Percentiles rank a stretch among this genome's conserved stretches.
These are phyloP conservation scores for Synergus japonicus DNA, from an alignment of 2,888 invertebrate genomes.

Conservation along the genomic window DNA sequence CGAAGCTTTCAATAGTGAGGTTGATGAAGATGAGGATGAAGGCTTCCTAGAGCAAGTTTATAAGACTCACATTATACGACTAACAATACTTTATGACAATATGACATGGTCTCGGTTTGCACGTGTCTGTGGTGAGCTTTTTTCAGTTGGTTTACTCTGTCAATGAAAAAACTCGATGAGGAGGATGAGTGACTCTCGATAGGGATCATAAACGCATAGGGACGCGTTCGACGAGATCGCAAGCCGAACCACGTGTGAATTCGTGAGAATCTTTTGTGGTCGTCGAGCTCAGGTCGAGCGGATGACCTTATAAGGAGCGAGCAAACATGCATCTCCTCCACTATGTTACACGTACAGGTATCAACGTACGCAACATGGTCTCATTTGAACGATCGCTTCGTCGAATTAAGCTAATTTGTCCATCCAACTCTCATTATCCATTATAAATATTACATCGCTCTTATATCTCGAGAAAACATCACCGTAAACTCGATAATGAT, in stretches of 20 bases:
- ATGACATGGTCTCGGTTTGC: slow-evolving; percentile 38
- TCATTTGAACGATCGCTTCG: slow-evolving; percentile 44
- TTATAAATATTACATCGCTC: slow-evolving; percentile 40
- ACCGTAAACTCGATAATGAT: slow-evolving; percentile 38
- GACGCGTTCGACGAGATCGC: slow-evolving; percentile 40
- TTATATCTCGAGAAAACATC: slow-evolving; percentile 37
- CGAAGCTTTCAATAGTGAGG: too few relatives aligned
- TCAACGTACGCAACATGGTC: slow-evolving; percentile 45
- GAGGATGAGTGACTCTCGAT: slow-evolving; percentile 41
- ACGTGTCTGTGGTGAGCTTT: slow-evolving; percentile 18
- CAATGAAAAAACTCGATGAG: slow-evolving; percentile 27
- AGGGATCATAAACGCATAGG: slow-evolving; percentile 42
- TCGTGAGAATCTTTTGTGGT: slow-evolving; percentile 69
- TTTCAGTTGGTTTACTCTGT: slow-evolving; percentile 25
- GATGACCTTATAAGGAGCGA: slow-evolving; percentile 76
- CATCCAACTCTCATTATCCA: slow-evolving; percentile 41
- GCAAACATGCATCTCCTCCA: slow-evolving; percentile 74
- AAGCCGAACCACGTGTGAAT: slow-evolving; percentile 59
- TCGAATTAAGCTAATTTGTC: slow-evolving; percentile 39
- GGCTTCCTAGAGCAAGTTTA: slow-evolving; percentile 16
- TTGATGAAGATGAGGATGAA: neutral
- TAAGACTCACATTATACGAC: neutral
- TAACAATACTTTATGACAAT: slow-evolving; percentile 26
- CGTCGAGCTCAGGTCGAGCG: slow-evolving; percentile 67
- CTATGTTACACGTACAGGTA: slow-evolving; percentile 65